A percentile compares a stretch with the other conserved stretches of the same genome.
These are phyloP conservation scores for Chelon auratus DNA, from an alignment of 2,797 vertebrate genomes.

Conservation along the genomic window DNA sequence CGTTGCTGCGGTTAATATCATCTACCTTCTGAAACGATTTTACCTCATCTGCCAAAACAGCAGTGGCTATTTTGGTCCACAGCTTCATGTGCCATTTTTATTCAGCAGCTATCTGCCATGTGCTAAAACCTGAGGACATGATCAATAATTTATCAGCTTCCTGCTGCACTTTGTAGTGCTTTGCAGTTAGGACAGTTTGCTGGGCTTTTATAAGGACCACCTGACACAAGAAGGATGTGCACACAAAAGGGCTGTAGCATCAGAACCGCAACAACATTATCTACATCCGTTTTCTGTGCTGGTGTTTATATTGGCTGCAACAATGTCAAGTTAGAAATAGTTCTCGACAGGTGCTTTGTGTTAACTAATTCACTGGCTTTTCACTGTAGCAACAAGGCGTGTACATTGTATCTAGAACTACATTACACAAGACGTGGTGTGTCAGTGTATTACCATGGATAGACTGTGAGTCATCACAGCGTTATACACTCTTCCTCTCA, in stretches of 20 bases:
- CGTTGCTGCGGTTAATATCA: neutral
- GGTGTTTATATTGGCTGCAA: neutral
- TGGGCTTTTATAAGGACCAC: constrained; percentile 34
- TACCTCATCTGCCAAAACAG: neutral
- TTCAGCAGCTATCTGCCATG: constrained; percentile 34
- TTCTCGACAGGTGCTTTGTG: neutral
- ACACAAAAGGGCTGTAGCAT: constrained; percentile 5
- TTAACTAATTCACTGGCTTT: constrained; percentile 16
- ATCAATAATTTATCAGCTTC: constrained; percentile 67
- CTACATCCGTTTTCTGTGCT: neutral
- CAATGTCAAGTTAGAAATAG: neutral
- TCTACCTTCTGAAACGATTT: neutral
- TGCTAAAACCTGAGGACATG: constrained; percentile 58
- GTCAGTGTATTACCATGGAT: constrained; percentile 54
- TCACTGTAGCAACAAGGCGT: constrained; percentile 39
- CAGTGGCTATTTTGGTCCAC: constrained; percentile 17
- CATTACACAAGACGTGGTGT: constrained; percentile 40
- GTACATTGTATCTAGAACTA: constrained; percentile 44
- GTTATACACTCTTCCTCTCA: constrained; percentile 65
- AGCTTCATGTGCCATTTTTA: constrained; percentile 49
- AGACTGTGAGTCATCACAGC: constrained; percentile 77
- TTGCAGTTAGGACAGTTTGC: constrained; percentile 36
- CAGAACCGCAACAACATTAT: neutral
- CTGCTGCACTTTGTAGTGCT: constrained; percentile 44
- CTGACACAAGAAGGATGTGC: constrained; percentile 14